Base-by-base conservation (phyloP, 2,797 vertebrate genomes). In the Intellagama lesueurii region DNA sequence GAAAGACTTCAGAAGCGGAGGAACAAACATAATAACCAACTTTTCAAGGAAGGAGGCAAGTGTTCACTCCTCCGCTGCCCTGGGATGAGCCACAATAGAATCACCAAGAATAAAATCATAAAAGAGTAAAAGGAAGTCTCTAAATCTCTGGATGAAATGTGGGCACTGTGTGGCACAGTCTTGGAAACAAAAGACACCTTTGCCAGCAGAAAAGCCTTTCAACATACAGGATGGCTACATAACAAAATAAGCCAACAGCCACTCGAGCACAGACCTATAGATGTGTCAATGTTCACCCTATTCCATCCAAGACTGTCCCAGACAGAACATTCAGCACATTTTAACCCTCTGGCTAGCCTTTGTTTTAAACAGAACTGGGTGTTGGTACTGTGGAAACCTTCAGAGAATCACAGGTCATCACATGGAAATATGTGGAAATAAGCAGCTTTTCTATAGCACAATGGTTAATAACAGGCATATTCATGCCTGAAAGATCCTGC, bases 281-380 rank as follows among this genome's bases (percentile, higher is more conserved):
- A 93, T 83, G 75, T 86, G 44, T 87, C 83, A 89, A 86, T 86
- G 85, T 88, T 81, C 91, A 91, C 26, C 40, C 30, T 64, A 56
- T 19, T 44, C 79, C 87, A 68, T 88, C 88, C 85, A 92, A 85
- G 94, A 93, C 88, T 72, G 47, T 88, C 90, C 87, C 87, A 92
- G 85, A 90, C 70, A 94, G 83, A 93, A 89, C 81, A 88, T 44
- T 89, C 86, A 91, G 85, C 32, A 92, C 90, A 92, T 72, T 68
- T 2, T 78, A 2, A 66, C 64, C 47, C 84, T 91, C 89, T 30
- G 91, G 88, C 49, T 93, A 92, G 16, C 78, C 44, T 90, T 83
- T 86, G 83, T 91, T 93, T 92, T 91, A 90, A 95, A 86, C 32
- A 95, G 86, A 95, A 89, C 64, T 88, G 90, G 91, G 89, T 24